Base-by-base conservation (phyloP, 30 jellyfish, hydroid and myxozoan genomes). In the Aurelia aurita complex sp. Pacific region DNA sequence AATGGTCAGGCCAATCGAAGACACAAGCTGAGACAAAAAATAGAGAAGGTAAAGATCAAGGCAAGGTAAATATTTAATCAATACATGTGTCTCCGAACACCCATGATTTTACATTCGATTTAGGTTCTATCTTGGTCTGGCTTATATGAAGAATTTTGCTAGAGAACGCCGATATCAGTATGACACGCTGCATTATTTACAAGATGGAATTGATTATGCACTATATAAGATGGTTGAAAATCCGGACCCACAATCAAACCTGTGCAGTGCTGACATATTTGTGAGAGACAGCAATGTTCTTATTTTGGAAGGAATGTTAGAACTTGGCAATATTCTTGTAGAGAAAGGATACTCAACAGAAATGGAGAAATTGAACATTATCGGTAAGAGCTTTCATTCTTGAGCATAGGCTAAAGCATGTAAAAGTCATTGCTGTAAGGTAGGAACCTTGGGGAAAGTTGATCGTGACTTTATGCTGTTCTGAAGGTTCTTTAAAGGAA, bases 81-180 rank as follows among this genome's bases (percentile, higher is more conserved):
- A 23, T 23, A 23, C 29, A 23, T 23, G 29, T 23, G 29, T 23
- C 0, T 23, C 29, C 29, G 29, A 23, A 23, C 29, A 23, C 29
- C 29, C 29, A 23, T 46, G 2, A 6, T 46, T 46, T 46, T 46
- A 46, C 57, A 4, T 6, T 67, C 11, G 8, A 3, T 86, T 10
- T 63, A 86, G 95, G 60, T 86, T 86, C 69, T 86, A 86, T 55
- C 74, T 86, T 50, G 95, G 89, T 23, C 61, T 86, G 60, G 95
- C 95, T 46, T 77, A 76, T 32, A 81, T 70, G 33, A 84, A 84
- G 53, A 62, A 53, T 23, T 68, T 51, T 42, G 68, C 69, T 10
- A 73, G 57, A 68, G 33, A 54, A n/a, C 64, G 23, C 18, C 54
- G 69, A 65, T 73, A 32, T 10, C 67, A 34, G 16, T 10, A 19